Conservation (phyloP, 2,797 vertebrate genomes). For the Astyanax mexicanus region DNA sequence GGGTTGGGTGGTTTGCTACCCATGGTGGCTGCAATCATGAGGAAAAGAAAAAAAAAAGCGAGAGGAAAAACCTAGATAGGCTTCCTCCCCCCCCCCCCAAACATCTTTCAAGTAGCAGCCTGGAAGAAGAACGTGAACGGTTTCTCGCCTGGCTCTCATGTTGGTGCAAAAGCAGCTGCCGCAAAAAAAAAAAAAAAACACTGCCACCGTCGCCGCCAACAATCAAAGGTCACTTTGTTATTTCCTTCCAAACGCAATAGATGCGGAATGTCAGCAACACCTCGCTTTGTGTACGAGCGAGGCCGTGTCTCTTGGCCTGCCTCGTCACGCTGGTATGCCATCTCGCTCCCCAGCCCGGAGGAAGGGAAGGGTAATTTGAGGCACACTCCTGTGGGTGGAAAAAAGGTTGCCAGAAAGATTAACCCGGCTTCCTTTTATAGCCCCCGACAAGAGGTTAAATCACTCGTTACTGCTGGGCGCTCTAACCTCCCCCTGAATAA, state of each 20-base stretch:
- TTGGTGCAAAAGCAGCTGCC: conserved; percentile 62
- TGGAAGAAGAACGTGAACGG: conserved; percentile 16
- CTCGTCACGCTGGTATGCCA: conserved; percentile 55
- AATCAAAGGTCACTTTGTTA: conserved; percentile 74
- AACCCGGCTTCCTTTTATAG: conserved; percentile 86
- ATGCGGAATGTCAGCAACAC: conserved; percentile 57
- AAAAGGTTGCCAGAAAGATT: conserved; percentile 81
- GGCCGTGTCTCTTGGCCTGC: conserved; percentile 13
- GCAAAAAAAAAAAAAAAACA: no score
- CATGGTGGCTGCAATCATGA: conserved; percentile 35
- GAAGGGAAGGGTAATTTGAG: conserved; percentile 71
- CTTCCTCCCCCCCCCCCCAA: neutral
- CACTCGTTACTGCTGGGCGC: conserved; percentile 76
- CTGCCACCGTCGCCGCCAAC: no score
- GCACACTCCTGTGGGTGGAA: conserved; percentile 71
- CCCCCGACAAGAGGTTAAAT: conserved; percentile 84
- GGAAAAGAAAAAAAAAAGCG: no score
- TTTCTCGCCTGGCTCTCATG: conserved; percentile 48
- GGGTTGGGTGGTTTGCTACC: neutral
- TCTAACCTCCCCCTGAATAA: conserved; percentile 81
- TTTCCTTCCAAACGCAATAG: conserved; percentile 65
- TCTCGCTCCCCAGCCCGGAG: conserved; percentile 56
- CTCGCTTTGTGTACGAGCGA: conserved; percentile 8
- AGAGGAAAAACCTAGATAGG: conserved; percentile 17
- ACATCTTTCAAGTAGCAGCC: conserved; percentile 57